Evolutionary conservation across 1,140 invertebrate species (phyloP), one percentile per base, ranked within the genome.

Genomic region (Orchesella cincta): DNA sequence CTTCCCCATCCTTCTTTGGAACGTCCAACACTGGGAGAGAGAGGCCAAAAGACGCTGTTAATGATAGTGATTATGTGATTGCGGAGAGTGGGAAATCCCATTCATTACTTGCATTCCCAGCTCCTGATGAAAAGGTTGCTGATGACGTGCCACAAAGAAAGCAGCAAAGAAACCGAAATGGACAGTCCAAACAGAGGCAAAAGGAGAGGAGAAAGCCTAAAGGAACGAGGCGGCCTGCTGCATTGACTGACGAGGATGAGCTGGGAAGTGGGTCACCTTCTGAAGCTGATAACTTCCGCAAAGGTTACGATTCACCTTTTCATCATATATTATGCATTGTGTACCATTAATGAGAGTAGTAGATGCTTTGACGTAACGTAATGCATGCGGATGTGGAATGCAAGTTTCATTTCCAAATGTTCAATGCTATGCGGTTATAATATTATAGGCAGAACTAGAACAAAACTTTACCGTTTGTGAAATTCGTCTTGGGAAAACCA

Each of bases 31-130:
- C 31, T 12, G 54, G 3, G 12, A 57, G 54, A 26, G 62, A 67
- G 26, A 67, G 33, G 62, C 23, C 12, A 23, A 29, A 67, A 67
- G 62, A 29, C 23, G 14, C 28, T 31, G 8, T 67, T 3, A 67
- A 67, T 67, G 62, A 67, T 29, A 67, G 62, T 33, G 62, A 67
- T 67, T 67, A 67, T 67, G 31, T 14, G 62, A n/a, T 31, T 33
- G 62, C n/a, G 62, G 62, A 33, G 33, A 67, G 62, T 67, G 62
- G 62, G 31, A 67, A 33, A 29, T 5, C 31, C 31, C 28, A 67
- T 57, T 57, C 23, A 57, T 57, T 57, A 23, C 52, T 18, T 14
- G 62, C 26, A 67, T 57, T 57, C 12, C 54, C 26, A 8, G 12
- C 54, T 57, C n/a, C 54, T 12, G 33, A 33, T 67, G 62, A 29